A percentile compares a stretch with the other conserved stretches of the same genome.
These are phyloP conservation scores for Gymnocheta viridis DNA, from an alignment of 2,888 invertebrate species.

Conservation along the genomic window DNA sequence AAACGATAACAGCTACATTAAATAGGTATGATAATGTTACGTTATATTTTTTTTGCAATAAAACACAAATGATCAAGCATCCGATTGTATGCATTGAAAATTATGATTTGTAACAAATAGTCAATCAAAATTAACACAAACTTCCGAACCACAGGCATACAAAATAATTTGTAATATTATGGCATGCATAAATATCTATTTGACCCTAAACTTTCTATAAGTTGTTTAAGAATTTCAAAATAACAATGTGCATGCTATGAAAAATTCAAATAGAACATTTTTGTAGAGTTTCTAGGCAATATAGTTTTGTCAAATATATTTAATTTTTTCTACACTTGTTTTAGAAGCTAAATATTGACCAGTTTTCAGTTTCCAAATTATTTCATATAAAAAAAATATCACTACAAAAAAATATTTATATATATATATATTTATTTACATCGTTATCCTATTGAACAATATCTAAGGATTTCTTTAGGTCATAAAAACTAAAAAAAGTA, in stretches of 20 bases:
- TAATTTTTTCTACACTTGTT: no score
- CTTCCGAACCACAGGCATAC: neutral
- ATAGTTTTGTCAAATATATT: no score
- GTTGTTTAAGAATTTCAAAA: neutral
- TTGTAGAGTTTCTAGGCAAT: no score
- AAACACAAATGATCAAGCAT: neutral
- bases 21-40: neutral
- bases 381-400: no score
- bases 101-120: slow-evolving; percentile 20
- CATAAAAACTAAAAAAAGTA: slow-evolving; percentile 19
- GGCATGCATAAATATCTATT: neutral
- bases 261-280: no score
- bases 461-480: slow-evolving; percentile 19
- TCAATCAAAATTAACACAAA: slow-evolving; percentile 35
- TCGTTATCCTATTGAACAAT: neutral
- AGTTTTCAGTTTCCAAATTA: neutral
- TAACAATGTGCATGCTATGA: no score
- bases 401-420: no score
- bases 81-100: neutral
- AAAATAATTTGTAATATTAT: neutral
- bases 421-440: neutral
- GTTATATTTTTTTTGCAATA: neutral
- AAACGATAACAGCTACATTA: neutral
- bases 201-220: slow-evolving; percentile 1
- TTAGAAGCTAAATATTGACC: no score